Base-by-base conservation (phyloP, 2,797 vertebrate species). In the Euthynnus affinis region DNA sequence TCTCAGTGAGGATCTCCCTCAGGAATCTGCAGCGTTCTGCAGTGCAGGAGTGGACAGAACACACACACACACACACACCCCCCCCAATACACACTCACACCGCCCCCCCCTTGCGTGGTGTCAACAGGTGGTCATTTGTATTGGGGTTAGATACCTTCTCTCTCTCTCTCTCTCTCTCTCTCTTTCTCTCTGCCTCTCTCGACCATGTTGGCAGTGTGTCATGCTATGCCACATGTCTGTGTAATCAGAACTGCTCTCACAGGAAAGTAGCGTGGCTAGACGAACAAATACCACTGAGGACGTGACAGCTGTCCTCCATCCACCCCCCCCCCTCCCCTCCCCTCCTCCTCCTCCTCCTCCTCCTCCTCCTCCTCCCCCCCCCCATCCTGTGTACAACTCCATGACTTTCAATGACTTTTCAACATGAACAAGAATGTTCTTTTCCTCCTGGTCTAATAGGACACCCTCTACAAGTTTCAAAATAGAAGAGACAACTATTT, bases 111-210 rank as follows among this genome's bases (percentile, higher is more conserved):
- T 49, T 61, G 69, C 40, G 2, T 49, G 69, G 66, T 80, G 76
- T 74, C 81, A 87, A 84, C 89, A 90, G 88, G 89, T 92, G 89
- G 76, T 74, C 77, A 74, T 84, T 67, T 80, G 63, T 80, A 87
- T 80, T 51, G 70, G 71, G 75, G 65, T 66, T 67, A 74, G 51
- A 61, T 34, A 10, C 62, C 57, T 48, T 27, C 71, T 51, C 64
- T 56, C 44, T 53, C 65, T 59, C 8, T 59, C 37, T 32, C n/a
- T n/a, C n/a, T n/a, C n/a, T n/a, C n/a, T n/a, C n/a, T 27, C 71
- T 51, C 64, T 56, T 34, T 53, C 65, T 59, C 23, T 22, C 23
- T 59, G n/a, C 3, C 48, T 27, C 63, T 27, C 46, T 64, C 5
- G 1, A 3, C 61, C 27, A 9, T 27, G 58, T 49, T 84, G 88